These are phyloP conservation scores for Caiman crocodilus DNA, from an alignment of 2,797 vertebrate species.

Conservation along the genomic window DNA sequence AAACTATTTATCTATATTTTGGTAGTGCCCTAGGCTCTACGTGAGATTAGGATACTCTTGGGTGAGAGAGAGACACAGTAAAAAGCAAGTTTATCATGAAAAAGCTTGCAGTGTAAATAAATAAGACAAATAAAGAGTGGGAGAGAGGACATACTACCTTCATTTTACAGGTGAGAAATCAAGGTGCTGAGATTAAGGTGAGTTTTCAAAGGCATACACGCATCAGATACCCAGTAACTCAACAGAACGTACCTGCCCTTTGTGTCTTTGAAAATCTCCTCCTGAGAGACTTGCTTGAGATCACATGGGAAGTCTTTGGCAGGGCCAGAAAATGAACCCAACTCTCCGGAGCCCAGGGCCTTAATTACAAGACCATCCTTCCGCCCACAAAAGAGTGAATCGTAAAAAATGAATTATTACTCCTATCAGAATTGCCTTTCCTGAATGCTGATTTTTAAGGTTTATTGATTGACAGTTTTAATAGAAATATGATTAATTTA, in stretches of 20 bases:
- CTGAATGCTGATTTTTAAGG: neutral
- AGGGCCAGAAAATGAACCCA: neutral
- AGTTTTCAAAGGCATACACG: neutral
- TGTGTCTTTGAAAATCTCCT: neutral
- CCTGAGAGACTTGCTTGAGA: neutral
- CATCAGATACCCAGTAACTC: neutral
- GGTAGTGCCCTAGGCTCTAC: slow-evolving; percentile 36
- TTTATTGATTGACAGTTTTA: neutral
- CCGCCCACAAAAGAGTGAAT: neutral
- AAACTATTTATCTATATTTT: slow-evolving; percentile 57
- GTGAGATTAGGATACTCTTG: slow-evolving; percentile 33
- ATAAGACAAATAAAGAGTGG: neutral
- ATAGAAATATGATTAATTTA: neutral
- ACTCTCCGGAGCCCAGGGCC: neutral
- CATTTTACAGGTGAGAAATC: neutral
- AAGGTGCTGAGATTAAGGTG: neutral
- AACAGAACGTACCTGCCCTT: neutral
- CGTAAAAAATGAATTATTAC: neutral
- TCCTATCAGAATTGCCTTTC: neutral
- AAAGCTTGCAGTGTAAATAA: neutral
- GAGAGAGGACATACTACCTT: slow-evolving; percentile 30
- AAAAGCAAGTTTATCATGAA: slow-evolving; percentile 3
- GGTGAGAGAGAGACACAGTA: neutral
- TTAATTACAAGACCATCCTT: neutral
- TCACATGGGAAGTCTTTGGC: neutral